Base-by-base conservation (phyloP, 2,888 invertebrate species). In the Heliothis peltigera region DNA sequence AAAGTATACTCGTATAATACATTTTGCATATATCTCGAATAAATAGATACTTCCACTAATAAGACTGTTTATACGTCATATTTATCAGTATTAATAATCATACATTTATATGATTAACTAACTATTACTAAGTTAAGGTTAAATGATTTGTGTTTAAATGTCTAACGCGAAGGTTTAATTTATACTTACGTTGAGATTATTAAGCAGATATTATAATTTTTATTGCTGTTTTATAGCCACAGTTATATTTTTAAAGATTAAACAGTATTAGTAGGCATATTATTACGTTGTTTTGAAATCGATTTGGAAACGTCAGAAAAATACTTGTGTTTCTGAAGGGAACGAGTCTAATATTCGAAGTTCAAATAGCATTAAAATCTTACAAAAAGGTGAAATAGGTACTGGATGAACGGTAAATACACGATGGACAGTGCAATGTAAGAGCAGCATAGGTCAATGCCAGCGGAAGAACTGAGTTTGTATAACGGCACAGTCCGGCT, bases 401-500 rank as follows among this genome's bases (percentile, higher is more conserved):
- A 59, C 25, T 58, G 51, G 60, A 70, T 53, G 52, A 61, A 73
- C 71, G 58, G 64, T 63, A 70, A 61, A 63, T 63, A 64, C 17
- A 43, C 61, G 25, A 63, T 70, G 70, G 55, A 57, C 72, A 68
- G 58, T 81, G 77, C 68, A 79, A 61, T 66, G 18, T 43, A 39
- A 55, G 72, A 79, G 67, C 57, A 72, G 49, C 85, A 82, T 84
- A 87, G 91, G 92, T 91, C 92, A 92, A 88, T 92, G 91, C 88
- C 89, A 90, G 89, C 89, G 89, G 90, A 91, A 87, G 90, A 87
- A 80, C 70, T 70, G 64, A 80, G 85, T 87, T 88, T 87, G 82
- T 70, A 74, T 91, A 92, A 92, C 91, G 91, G 90, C 85, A 86
- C 81, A 77, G 74, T 74, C 68, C 75, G 78, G 80, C 82, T 81